Conservation (phyloP, 2,113 vertebrate species). For the Barbus barbus region DNA sequence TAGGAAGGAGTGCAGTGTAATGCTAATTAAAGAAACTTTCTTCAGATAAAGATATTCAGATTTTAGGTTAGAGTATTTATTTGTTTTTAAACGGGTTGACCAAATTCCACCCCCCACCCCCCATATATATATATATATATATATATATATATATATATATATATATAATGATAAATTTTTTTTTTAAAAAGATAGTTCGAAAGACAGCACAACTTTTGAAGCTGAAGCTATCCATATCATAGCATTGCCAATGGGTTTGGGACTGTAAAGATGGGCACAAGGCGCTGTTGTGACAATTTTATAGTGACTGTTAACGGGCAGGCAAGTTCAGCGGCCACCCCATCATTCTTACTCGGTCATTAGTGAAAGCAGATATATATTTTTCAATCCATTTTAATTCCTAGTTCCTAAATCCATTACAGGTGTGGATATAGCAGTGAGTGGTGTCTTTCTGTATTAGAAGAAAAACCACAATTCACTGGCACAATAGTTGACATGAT, state of each 20-base stretch:
- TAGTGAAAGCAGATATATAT: constrained; percentile 41
- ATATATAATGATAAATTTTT: too few relatives aligned
- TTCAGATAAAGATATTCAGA: background rate
- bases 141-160: too few relatives aligned
- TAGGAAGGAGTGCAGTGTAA: background rate
- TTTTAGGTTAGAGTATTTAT: background rate
- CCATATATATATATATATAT: background rate
- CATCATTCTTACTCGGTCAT: constrained; percentile 46
- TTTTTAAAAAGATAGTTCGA: background rate
- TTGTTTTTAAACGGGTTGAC: background rate
- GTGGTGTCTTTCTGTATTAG: background rate
- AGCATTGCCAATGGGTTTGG: constrained; percentile 33
- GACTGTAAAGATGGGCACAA: constrained; percentile 25
- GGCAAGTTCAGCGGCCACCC: constrained; percentile 38
- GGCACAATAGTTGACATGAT: background rate
- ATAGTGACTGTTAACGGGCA: constrained; percentile 51
- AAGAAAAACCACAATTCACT: background rate
- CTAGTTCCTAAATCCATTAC: background rate
- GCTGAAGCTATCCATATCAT: constrained; percentile 11
- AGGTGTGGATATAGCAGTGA: background rate
- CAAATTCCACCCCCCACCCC: too few relatives aligned
- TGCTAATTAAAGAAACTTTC: background rate
- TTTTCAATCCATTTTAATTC: constrained; percentile 43
- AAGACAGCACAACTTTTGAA: background rate
- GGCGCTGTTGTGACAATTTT: constrained; percentile 45